A percentile compares a stretch with the other conserved stretches of the same genome.
Conservation (phyloP, 2,888 invertebrate species). For the Syritta pipiens region DNA sequence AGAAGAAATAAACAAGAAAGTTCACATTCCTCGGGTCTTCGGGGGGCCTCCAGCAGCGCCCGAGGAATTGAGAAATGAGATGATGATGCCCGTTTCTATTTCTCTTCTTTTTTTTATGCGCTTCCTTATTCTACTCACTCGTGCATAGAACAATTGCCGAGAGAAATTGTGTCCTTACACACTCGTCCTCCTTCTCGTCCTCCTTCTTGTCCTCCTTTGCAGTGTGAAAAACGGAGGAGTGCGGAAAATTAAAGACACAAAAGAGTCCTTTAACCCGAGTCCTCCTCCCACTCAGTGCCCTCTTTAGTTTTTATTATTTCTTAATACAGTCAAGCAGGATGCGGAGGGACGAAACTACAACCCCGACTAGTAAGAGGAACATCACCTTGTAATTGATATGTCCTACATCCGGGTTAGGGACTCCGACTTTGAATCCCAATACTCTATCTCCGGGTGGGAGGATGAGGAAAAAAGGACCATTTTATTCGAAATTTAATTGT, state of each 20-base stretch:
- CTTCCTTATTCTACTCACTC: constrained; percentile 38
- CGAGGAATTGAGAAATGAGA: constrained; percentile 45
- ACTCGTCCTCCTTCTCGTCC: too few relatives aligned
- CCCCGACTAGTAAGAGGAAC: constrained; percentile 30
- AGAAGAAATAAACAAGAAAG: constrained; percentile 15
- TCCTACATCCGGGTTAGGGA: constrained; percentile 55
- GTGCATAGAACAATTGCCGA: constrained; percentile 54
- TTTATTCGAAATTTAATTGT: constrained; percentile 65
- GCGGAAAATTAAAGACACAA: constrained; percentile 42
- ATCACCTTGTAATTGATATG: constrained; percentile 68
- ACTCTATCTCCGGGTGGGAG: constrained; percentile 26
- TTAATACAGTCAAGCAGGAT: constrained; percentile 40
- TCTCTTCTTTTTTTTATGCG: constrained; percentile 5
- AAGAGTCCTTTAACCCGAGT: constrained; percentile 27
- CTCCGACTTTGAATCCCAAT: not conserved
- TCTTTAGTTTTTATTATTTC: constrained; percentile 55
- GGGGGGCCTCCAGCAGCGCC: not conserved
- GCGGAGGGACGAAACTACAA: not conserved
- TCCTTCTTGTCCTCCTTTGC: not conserved
- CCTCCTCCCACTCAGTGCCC: not conserved
- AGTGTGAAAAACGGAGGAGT: not conserved
- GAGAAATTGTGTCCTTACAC: constrained; percentile 51
- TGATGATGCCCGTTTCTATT: constrained; percentile 31
- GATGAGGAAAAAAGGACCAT: constrained; percentile 28
- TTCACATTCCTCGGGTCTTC: not conserved